Evolutionary conservation across 2,797 vertebrate genomes (phyloP).

Genomic region (Smutsia temminckii): DNA sequence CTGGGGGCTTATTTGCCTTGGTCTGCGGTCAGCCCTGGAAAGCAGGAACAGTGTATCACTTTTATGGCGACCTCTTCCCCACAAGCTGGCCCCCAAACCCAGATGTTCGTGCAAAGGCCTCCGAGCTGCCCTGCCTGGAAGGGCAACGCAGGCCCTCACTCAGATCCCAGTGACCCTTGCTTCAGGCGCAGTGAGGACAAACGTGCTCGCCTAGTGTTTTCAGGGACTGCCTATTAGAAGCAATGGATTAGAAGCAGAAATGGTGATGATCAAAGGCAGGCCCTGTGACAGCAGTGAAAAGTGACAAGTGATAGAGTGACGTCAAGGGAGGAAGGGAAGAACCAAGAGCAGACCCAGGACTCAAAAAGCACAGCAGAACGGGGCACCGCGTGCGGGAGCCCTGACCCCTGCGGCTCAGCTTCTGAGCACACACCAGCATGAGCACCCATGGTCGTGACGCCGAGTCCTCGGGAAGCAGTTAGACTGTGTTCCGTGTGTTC

Average conservation of each 20-base stretch:
- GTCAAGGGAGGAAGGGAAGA: neutral
- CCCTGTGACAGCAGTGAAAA: neutral
- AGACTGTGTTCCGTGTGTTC: neutral
- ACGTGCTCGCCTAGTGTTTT: neutral
- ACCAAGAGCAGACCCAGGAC: neutral
- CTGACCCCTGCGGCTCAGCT: fast-evolving
- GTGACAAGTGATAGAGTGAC: neutral
- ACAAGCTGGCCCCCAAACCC: neutral
- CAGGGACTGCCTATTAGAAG: neutral
- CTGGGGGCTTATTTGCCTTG: conserved; percentile 43
- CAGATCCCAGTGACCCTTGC: neutral
- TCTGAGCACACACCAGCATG: fast-evolving
- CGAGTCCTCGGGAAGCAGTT: fast-evolving
- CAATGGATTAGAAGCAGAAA: neutral
- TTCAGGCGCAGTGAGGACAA: neutral
- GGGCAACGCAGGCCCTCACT: fast-evolving
- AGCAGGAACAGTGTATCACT: neutral
- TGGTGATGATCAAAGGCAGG: neutral
- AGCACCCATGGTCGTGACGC: fast-evolving
- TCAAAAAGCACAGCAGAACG: fast-evolving
- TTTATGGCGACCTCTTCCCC: neutral
- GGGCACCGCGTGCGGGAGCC: fast-evolving
- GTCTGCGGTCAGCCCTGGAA: neutral
- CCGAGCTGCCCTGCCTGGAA: fast-evolving
- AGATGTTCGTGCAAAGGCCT: no score